phyloP scores from a whole-genome alignment of 2,888 invertebrate genomes.

The Chymomyza fuscimana region DNA sequence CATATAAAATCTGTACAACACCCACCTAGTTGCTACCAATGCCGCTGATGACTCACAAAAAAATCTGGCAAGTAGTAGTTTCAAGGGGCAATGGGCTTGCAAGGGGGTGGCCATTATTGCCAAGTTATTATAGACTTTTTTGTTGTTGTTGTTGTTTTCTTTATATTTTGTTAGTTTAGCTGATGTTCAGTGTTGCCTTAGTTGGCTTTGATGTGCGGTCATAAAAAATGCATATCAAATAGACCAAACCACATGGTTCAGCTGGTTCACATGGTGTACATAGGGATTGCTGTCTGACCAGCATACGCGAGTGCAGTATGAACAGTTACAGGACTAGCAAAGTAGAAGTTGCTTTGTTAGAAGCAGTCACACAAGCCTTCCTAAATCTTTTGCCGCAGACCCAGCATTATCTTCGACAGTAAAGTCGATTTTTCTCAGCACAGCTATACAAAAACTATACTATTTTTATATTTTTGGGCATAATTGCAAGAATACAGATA shows the following conservation, averaged over 20 bases:
- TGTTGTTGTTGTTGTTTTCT: neutral
- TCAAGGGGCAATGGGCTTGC: constrained; percentile 33
- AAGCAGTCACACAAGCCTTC: too few species aligned
- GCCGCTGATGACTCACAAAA: constrained; percentile 29
- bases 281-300: neutral
- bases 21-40: neutral
- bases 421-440: too few species aligned
- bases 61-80: constrained; percentile 14
- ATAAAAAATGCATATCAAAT: constrained; percentile 50
- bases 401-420: too few species aligned
- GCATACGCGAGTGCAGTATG: too few species aligned
- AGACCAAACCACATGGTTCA: neutral
- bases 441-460: too few species aligned
- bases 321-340: too few species aligned
- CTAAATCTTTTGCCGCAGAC: too few species aligned
- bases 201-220: constrained; percentile 48
- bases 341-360: too few species aligned
- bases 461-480: too few species aligned
- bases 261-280: neutral
- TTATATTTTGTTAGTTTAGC: neutral
- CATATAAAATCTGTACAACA: neutral
- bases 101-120: constrained; percentile 38
- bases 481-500: too few species aligned
- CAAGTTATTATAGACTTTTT: constrained; percentile 31
- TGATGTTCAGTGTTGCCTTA: constrained; percentile 14